A percentile compares a stretch with the other conserved stretches of the same genome.
Evolutionary conservation across 2,888 invertebrate species (phyloP).

Genomic region (Ceraclea dissimilis): DNA sequence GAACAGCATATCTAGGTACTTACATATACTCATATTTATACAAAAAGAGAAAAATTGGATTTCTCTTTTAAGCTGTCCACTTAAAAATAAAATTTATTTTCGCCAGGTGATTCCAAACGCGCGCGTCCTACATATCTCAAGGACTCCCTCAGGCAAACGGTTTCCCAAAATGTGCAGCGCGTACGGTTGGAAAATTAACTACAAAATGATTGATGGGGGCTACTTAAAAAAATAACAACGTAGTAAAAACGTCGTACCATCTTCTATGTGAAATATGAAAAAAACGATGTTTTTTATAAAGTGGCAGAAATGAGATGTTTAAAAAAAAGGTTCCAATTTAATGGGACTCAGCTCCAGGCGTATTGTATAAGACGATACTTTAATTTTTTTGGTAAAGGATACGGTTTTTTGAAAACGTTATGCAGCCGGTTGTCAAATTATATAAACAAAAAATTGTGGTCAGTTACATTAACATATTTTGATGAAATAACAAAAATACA

Average conservation of each 20-base stretch:
- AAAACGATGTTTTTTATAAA: not conserved
- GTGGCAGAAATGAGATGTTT: not conserved
- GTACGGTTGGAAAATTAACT: not conserved
- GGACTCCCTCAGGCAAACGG: not conserved
- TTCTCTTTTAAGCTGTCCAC: not conserved
- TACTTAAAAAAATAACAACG: not conserved
- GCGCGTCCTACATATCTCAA: not conserved
- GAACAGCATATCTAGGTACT: too few species aligned
- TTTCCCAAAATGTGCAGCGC: not conserved
- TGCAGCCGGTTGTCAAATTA: too few species aligned
- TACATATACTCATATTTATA: too few species aligned
- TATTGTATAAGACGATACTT: not conserved
- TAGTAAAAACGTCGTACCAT: not conserved
- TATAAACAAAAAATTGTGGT: too few species aligned
- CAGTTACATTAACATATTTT: too few species aligned
- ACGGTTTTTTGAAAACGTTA: too few species aligned
- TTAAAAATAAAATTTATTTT: not conserved
- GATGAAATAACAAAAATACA: too few species aligned
- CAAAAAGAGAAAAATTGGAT: too few species aligned
- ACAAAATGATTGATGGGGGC: not conserved
- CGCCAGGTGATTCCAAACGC: not conserved
- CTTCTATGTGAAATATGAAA: not conserved
- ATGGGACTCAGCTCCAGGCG: not conserved
- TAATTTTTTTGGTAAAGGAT: too few species aligned
- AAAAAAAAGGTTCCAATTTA: not conserved